phyloP scores from a whole-genome alignment of 2,888 invertebrate genomes.

The Dilophus febrilis region DNA sequence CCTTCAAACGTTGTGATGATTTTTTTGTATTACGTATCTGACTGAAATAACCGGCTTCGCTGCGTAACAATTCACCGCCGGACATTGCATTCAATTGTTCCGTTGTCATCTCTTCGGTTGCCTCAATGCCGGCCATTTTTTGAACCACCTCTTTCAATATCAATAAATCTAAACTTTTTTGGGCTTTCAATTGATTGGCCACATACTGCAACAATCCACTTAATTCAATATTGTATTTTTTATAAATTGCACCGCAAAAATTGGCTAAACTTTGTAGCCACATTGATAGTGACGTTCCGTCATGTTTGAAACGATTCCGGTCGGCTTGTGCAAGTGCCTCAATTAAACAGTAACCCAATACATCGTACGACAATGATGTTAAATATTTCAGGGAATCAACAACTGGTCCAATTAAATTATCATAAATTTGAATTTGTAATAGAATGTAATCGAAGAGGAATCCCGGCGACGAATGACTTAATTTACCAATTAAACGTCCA shows the following conservation, averaged over 20 bases:
- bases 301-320: slow-evolving; percentile 62
- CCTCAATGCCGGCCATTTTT: slow-evolving; percentile 98
- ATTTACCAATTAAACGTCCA: slow-evolving; percentile 88
- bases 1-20: slow-evolving; percentile 85
- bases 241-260: slow-evolving; percentile 91
- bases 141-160: slow-evolving; percentile 94
- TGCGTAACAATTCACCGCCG: slow-evolving; percentile 86
- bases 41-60: slow-evolving; percentile 96
- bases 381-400: slow-evolving; percentile 95
- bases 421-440: slow-evolving; percentile 77
- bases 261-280: slow-evolving; percentile 91
- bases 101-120: slow-evolving; percentile 86
- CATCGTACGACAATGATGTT: slow-evolving; percentile 88
- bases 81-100: slow-evolving; percentile 95
- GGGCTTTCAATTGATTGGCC: slow-evolving; percentile 88
- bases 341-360: slow-evolving; percentile 86
- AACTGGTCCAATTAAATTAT: slow-evolving; percentile 88
- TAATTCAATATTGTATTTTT: slow-evolving; percentile 92
- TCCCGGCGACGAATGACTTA: slow-evolving; percentile 90
- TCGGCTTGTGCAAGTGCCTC: slow-evolving; percentile 74
- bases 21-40: slow-evolving; percentile 94
- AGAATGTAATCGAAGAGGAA: slow-evolving; percentile 86
- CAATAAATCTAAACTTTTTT: slow-evolving; percentile 81
- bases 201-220: slow-evolving; percentile 92
- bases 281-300: slow-evolving; percentile 78